Conservation (phyloP, 1,140 invertebrate genomes). For the Temnothorax longispinosus region DNA sequence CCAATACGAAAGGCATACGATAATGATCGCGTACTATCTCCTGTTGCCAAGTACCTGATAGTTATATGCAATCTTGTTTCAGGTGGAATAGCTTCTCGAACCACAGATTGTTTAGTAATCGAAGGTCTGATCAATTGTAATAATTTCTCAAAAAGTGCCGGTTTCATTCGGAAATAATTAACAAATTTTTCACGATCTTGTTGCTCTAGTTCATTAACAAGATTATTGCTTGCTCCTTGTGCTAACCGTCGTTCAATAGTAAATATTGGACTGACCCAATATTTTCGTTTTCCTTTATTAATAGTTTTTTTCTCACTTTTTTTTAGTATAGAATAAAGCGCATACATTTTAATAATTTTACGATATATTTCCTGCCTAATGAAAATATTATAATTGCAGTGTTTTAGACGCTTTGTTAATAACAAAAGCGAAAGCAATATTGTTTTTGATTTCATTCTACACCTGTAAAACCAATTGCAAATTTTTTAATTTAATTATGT, state of each 20-base stretch:
- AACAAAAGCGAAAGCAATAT: not conserved
- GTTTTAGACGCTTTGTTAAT: not conserved
- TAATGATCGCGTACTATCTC: too few relatives aligned
- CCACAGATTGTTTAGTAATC: not conserved
- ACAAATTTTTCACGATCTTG: not conserved
- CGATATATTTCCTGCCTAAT: not conserved
- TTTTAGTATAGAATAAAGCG: not conserved
- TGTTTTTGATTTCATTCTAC: not conserved
- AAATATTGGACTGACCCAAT: constrained; percentile 21
- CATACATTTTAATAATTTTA: not conserved
- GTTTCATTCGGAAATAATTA: constrained; percentile 18
- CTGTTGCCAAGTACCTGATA: not conserved
- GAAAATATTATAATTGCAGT: not conserved
- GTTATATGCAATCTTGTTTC: not conserved
- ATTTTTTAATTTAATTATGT: not conserved
- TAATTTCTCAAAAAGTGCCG: not conserved
- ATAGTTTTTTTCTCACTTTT: not conserved
- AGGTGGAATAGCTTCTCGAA: not conserved
- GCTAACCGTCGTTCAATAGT: not conserved
- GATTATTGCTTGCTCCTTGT: constrained; percentile 8
- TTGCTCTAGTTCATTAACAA: not conserved
- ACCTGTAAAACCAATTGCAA: not conserved
- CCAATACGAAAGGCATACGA: too few relatives aligned
- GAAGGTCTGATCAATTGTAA: not conserved
- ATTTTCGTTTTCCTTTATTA: constrained; percentile 12